Percentiles rank a stretch among this genome's conserved stretches.
phyloP scores from a whole-genome alignment of 2,888 invertebrate species.

The Diogma glabrata region DNA sequence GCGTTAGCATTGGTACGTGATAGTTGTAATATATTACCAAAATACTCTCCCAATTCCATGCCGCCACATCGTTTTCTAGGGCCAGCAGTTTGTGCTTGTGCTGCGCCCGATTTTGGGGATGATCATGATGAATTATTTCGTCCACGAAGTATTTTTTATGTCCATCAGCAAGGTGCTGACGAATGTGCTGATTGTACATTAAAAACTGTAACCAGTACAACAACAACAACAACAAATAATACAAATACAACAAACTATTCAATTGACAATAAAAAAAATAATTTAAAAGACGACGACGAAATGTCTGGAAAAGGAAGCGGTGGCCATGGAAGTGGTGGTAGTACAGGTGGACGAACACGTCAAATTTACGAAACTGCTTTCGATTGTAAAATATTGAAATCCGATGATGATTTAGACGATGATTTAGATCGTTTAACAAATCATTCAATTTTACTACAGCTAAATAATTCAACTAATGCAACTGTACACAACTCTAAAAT shows the following conservation, averaged over 20 bases:
- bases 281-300: constrained; percentile 14
- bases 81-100: constrained; percentile 62
- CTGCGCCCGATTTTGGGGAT: constrained; percentile 47
- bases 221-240: constrained; percentile 8
- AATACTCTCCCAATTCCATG: constrained; percentile 41
- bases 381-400: constrained; percentile 74
- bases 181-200: constrained; percentile 37
- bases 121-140: constrained; percentile 52
- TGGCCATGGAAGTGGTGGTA: constrained; percentile 6
- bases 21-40: constrained; percentile 24
- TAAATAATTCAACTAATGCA: constrained; percentile 32
- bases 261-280: constrained; percentile 5
- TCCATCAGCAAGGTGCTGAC: constrained; percentile 53
- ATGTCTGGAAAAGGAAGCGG: constrained; percentile 5
- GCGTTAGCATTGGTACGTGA: constrained; percentile 35
- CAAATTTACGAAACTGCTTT: constrained; percentile 84
- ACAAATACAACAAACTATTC: constrained; percentile 7
- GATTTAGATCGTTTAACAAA: constrained; percentile 71
- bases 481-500: constrained; percentile 4
- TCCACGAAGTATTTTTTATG: constrained; percentile 54
- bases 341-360: constrained; percentile 45
- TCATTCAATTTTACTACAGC: constrained; percentile 59
- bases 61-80: constrained; percentile 55
- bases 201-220: constrained; percentile 16
- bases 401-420: constrained; percentile 67